These are phyloP conservation scores for Eriosoma lanigerum DNA, from an alignment of 1,140 invertebrate species.

Conservation along the genomic window DNA sequence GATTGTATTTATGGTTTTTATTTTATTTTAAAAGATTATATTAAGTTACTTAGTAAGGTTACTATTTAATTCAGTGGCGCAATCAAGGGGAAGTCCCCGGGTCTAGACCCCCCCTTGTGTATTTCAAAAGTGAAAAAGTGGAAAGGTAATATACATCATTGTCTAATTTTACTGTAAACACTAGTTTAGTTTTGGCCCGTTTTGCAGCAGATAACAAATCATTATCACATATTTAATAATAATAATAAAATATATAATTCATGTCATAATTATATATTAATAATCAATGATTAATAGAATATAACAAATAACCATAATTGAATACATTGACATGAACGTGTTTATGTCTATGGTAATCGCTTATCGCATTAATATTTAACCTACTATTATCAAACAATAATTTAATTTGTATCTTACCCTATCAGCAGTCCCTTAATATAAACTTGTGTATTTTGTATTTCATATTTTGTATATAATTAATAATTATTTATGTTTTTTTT, in stretches of 20 bases:
- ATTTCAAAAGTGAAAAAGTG: background rate
- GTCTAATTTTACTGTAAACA: background rate
- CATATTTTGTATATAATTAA: too few relatives aligned
- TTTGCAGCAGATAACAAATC: background rate
- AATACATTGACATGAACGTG: background rate
- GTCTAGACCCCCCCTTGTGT: background rate
- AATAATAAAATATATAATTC: background rate
- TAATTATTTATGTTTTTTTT: too few relatives aligned
- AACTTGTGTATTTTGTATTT: background rate
- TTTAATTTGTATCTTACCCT: background rate
- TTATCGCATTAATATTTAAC: background rate
- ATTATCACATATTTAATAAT: background rate
- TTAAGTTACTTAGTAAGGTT: too few relatives aligned
- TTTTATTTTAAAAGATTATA: too few relatives aligned
- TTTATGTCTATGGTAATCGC: conserved; percentile 5
- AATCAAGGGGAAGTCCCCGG: conserved; percentile 21
- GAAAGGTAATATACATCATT: background rate
- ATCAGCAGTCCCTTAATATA: background rate
- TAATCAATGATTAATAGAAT: too few relatives aligned
- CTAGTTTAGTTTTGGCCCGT: background rate
- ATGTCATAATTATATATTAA: background rate
- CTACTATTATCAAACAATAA: background rate
- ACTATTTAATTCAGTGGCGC: too few relatives aligned
- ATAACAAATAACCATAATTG: too few relatives aligned
- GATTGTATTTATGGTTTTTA: too few relatives aligned